Evolutionary conservation across 1,140 invertebrate genomes (phyloP).

Genomic region (Lysiphlebus fabarum): DNA sequence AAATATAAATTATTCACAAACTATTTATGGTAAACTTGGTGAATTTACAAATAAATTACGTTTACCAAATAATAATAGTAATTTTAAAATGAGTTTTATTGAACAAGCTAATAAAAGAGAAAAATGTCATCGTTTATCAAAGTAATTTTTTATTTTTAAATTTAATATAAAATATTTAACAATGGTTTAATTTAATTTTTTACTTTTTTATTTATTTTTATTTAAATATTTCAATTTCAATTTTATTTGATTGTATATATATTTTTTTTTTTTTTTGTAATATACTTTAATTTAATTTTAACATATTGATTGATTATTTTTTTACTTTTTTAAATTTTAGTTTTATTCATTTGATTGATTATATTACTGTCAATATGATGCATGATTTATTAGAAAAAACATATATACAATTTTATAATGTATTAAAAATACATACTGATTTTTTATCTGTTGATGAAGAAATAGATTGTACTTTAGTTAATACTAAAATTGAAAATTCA

Average conservation of each 20-base stretch:
- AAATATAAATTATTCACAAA: slow-evolving; percentile 48
- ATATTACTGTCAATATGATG: slow-evolving; percentile 68
- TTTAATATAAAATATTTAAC: no score
- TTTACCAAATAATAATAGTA: slow-evolving; percentile 44
- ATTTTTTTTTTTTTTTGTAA: no score
- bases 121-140: slow-evolving; percentile 67
- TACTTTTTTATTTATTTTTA: no score
- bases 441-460: slow-evolving; percentile 55
- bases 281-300: slow-evolving; percentile 32
- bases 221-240: no score
- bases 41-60: slow-evolving; percentile 37
- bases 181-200: no score
- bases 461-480: slow-evolving; percentile 16
- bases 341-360: slow-evolving; percentile 73
- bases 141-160: slow-evolving; percentile 59
- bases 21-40: slow-evolving; percentile 41
- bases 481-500: neutral
- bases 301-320: slow-evolving; percentile 31
- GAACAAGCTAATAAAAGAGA: slow-evolving; percentile 77
- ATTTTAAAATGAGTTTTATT: slow-evolving; percentile 72
- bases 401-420: slow-evolving; percentile 59
- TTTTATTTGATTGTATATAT: neutral
- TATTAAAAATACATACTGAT: slow-evolving; percentile 61
- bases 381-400: slow-evolving; percentile 66
- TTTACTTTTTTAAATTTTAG: slow-evolving; percentile 52